Evolutionary conservation across 2,888 invertebrate genomes (phyloP).

Genomic region (Plusia festucae): DNA sequence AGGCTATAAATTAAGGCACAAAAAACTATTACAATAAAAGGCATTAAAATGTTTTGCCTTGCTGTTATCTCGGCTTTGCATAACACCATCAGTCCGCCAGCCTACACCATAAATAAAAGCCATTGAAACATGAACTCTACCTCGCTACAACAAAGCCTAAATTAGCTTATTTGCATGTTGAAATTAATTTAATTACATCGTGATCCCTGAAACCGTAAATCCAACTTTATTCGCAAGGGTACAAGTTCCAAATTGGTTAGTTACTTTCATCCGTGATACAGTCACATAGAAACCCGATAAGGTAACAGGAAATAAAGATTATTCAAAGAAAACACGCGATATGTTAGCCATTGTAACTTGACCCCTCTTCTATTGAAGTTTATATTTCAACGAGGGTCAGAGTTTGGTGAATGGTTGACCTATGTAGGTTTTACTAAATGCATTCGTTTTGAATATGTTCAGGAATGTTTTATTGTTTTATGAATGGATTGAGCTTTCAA

Average conservation of each 20-base stretch:
- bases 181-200: slow-evolving; percentile 46
- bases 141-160: background rate
- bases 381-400: slow-evolving; percentile 30
- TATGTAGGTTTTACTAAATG: slow-evolving; percentile 56
- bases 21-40: slow-evolving; percentile 54
- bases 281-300: slow-evolving; percentile 57
- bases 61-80: slow-evolving; percentile 50
- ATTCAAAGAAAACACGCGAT: slow-evolving; percentile 60
- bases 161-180: background rate
- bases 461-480: slow-evolving; percentile 36
- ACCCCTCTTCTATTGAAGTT: slow-evolving; percentile 27
- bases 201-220: background rate
- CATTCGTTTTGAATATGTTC: slow-evolving; percentile 51
- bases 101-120: slow-evolving; percentile 18
- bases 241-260: background rate
- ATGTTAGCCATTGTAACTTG: slow-evolving; percentile 30
- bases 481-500: slow-evolving; percentile 36
- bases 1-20: slow-evolving; percentile 38
- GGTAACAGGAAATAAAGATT: slow-evolving; percentile 59
- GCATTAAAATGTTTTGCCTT: slow-evolving; percentile 56
- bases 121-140: slow-evolving; percentile 25
- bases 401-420: slow-evolving; percentile 17
- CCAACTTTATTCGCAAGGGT: background rate
- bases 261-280: slow-evolving; percentile 42
- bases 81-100: slow-evolving; percentile 54